Percentiles rank a stretch among this genome's conserved stretches.
Conservation (phyloP, 92 coral and sea anemone genomes). For the Isaurus tuberculatus region DNA sequence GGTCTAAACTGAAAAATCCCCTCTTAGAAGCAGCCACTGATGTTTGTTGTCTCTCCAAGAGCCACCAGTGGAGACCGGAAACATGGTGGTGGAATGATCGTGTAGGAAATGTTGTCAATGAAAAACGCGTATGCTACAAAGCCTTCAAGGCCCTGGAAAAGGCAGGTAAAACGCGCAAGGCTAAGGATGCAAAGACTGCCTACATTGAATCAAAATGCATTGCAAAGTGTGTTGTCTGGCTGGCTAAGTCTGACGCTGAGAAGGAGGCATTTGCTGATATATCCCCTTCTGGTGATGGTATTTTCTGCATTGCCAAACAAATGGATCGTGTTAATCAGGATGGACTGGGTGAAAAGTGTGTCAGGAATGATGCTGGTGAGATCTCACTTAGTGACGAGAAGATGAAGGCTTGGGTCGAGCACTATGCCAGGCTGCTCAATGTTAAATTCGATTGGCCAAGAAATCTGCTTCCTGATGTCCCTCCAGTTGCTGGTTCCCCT, state of each 20-base stretch:
- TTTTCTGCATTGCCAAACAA: background rate
- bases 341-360: background rate
- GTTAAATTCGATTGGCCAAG: conserved; percentile 1
- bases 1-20: background rate
- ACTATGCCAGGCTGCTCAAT: background rate
- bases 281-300: background rate
- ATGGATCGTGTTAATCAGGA: background rate
- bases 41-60: background rate
- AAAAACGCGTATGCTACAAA: background rate
- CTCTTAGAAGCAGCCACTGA: background rate
- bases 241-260: background rate
- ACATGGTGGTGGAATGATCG: background rate
- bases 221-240: background rate
- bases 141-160: background rate
- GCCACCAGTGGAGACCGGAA: background rate
- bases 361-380: conserved; percentile 6
- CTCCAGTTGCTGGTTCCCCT: background rate
- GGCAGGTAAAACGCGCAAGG: background rate
- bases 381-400: conserved; percentile 13
- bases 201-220: background rate
- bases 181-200: background rate
- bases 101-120: background rate
- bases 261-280: background rate
- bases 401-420: conserved; percentile 15
- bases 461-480: background rate